Conservation (phyloP, 2,113 vertebrate genomes). For the Strix aluco region DNA sequence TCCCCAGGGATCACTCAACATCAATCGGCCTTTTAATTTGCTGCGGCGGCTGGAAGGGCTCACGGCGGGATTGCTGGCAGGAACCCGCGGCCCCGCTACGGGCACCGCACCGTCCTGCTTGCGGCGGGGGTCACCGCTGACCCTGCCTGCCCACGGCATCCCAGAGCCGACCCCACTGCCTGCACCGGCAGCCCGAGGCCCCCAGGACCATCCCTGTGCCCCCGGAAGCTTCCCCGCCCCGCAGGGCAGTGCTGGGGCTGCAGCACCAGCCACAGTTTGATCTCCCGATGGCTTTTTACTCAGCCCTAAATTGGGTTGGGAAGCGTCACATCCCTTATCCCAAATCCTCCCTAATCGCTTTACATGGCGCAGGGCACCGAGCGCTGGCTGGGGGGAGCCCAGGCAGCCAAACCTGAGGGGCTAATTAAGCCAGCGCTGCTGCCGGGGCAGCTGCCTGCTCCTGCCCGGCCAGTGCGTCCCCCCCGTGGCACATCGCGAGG, state of each 20-base stretch:
- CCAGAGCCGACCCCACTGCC: neutral
- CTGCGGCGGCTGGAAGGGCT: constrained; percentile 74
- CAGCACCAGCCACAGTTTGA: neutral
- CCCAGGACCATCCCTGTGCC: neutral
- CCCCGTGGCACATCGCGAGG: neutral
- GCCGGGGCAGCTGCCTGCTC: neutral
- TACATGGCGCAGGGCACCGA: neutral
- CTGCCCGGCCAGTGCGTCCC: neutral
- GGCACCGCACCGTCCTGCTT: constrained; percentile 3
- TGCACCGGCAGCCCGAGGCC: neutral
- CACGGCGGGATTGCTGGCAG: constrained; percentile 52
- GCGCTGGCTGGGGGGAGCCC: neutral
- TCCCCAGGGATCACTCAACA: constrained; percentile 78
- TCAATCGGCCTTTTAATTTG: constrained; percentile 82
- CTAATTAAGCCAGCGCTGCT: neutral
- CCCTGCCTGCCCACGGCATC: neutral
- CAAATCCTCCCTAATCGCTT: constrained; percentile 19
- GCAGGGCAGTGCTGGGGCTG: neutral
- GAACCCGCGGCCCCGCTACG: constrained; percentile 47
- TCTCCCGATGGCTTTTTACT: constrained; percentile 25
- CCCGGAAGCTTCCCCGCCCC: neutral
- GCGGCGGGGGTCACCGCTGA: neutral
- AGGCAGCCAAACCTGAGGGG: neutral
- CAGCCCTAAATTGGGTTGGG: constrained; percentile 28
- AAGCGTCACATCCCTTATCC: constrained; percentile 13